Base-by-base conservation (phyloP, 2,888 invertebrate genomes). In the Rhodophaea formosa region DNA sequence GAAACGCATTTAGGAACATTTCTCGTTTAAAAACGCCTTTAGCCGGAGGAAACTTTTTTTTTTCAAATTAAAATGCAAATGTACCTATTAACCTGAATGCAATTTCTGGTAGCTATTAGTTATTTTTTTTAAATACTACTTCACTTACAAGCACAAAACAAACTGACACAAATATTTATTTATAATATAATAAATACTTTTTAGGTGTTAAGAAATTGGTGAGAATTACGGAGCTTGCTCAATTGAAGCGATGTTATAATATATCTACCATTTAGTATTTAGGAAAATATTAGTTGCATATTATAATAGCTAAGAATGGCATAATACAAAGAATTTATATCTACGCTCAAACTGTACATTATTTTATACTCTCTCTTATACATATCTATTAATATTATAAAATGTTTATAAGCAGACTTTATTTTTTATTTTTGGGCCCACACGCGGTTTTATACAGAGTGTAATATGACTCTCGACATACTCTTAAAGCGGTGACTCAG, bases 271-370 rank as follows among this genome's bases (percentile, higher is more conserved):
- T 42, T 51, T 23, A 32, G 3, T 23, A 51, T 51, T 35, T 14
- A 35, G 14, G 49, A 32, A 8, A 15, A 32, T 49, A 32, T 32
- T 2, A 49, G 46, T 17, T 23, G 17, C 23, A 32, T 15, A 14
- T 14, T 42, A 52, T 39, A 5, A 17, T 42, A 42, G 23, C 0
- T 53, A 53, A 29, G 14, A 54, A 44, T 29, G 14, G 44, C 53
- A 54, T 54, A 44, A 54, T 53, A 54, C 15, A 12, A 45, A 43
- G 8, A 44, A 54, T 45, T 54, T 23, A 53, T 23, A 23, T 42
- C 14, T 43, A 5, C 15, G 53, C 53, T 54, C 53, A 54, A 53
- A 44, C 8, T 54, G 53, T 53, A 53, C 44, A 30, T 23, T 39
- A 42, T 54, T 44, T 44, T 29, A 39, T 39, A 39, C 1, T 39